A percentile compares a stretch with the other conserved stretches of the same genome.
These are phyloP conservation scores for Diarsia mendica DNA, from an alignment of 2,888 invertebrate genomes.

Conservation along the genomic window DNA sequence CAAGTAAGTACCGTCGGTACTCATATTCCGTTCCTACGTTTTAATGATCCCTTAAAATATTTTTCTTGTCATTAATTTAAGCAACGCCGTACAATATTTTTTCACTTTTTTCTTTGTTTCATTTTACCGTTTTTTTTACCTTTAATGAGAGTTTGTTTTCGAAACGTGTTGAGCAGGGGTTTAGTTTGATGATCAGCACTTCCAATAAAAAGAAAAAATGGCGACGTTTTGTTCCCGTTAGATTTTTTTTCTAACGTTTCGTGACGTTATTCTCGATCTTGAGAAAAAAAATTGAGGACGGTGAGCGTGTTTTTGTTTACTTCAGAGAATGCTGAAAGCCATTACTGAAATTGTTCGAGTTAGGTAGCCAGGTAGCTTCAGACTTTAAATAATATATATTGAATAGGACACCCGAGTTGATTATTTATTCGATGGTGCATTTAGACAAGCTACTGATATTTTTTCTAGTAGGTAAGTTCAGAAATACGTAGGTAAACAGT, in stretches of 20 bases:
- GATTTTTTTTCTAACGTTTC: constrained; percentile 39
- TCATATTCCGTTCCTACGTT: constrained; percentile 47
- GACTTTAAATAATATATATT: constrained; percentile 5
- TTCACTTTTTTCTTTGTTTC: constrained; percentile 50
- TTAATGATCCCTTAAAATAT: constrained; percentile 64
- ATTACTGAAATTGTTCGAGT: constrained; percentile 23
- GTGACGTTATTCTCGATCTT: constrained; percentile 50
- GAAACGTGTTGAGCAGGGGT: constrained; percentile 61
- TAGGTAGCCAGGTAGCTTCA: neutral
- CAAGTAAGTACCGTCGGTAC: constrained; percentile 46
- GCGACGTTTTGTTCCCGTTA: constrained; percentile 33
- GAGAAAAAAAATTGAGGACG: constrained; percentile 14
- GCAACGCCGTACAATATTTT: constrained; percentile 54
- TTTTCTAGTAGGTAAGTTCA: constrained; percentile 8
- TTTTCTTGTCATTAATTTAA: constrained; percentile 65
- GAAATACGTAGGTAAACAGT: constrained; percentile 45
- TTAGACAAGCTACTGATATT: constrained; percentile 2
- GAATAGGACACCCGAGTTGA: neutral
- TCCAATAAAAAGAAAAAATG: constrained; percentile 47
- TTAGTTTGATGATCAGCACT: constrained; percentile 66
- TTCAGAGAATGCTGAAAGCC: constrained; percentile 25
- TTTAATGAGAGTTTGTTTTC: constrained; percentile 63
- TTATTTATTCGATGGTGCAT: constrained; percentile 4
- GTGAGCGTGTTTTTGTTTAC: constrained; percentile 22
- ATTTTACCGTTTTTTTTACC: constrained; percentile 35